Conservation (phyloP, 2,113 vertebrate species). For the Camelus dromedarius region DNA sequence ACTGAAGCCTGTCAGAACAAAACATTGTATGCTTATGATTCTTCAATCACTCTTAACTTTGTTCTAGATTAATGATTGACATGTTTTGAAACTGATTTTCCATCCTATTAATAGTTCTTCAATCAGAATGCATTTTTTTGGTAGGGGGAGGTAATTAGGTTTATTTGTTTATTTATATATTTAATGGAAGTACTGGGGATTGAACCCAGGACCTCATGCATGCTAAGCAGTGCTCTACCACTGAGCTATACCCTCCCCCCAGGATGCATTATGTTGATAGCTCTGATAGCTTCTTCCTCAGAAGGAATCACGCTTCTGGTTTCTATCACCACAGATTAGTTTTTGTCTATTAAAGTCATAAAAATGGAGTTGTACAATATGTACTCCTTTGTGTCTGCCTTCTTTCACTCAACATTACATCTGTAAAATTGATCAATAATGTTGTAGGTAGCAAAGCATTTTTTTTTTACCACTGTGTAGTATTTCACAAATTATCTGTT, state of each 20-base stretch:
- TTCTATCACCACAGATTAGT: background rate
- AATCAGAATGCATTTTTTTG: background rate
- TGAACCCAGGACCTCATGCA: too few species aligned
- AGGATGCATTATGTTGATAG: background rate
- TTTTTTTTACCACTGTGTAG: background rate
- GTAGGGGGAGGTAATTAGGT: background rate
- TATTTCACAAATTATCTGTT: conserved; percentile 31
- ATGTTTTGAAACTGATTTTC: conserved; percentile 19
- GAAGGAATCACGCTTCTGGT: background rate
- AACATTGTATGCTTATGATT: background rate
- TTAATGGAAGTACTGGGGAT: too few species aligned
- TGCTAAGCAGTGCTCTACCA: too few species aligned
- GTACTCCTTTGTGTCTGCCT: background rate
- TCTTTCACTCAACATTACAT: conserved; percentile 32
- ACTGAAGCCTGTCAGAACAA: conserved; percentile 13
- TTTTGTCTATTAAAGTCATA: background rate
- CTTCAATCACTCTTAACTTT: conserved; percentile 18
- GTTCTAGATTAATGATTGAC: conserved; percentile 4
- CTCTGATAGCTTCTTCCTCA: background rate
- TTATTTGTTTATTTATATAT: too few species aligned
- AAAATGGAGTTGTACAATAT: background rate
- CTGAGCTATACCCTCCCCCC: too few species aligned
- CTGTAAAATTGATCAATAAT: conserved; percentile 8
- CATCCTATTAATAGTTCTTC: background rate
- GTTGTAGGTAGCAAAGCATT: background rate